Conservation (phyloP, 2,797 vertebrate genomes). For the Poecilia wingei region DNA sequence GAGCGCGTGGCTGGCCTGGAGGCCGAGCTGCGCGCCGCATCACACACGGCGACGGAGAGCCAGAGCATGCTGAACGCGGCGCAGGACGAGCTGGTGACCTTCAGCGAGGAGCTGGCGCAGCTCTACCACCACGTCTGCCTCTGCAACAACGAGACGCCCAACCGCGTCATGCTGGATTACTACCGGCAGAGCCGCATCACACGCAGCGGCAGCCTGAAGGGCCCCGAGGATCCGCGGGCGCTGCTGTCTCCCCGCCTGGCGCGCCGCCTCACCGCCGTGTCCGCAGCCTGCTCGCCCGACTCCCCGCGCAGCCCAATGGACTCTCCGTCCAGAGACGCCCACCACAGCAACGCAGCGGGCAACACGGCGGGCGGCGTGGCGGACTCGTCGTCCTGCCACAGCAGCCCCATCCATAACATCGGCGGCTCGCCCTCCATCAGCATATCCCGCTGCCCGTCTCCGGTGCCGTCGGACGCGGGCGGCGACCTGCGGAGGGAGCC, state of each 20-base stretch:
- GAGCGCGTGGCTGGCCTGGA: conserved; percentile 88
- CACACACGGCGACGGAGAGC: conserved; percentile 86
- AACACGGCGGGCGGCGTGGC: conserved; percentile 13
- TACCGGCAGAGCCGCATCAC: conserved; percentile 95
- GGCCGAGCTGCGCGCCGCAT: conserved; percentile 87
- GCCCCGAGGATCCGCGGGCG: conserved; percentile 90
- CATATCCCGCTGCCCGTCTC: conserved; percentile 85
- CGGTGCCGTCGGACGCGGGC: conserved; percentile 80
- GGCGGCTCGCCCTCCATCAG: conserved; percentile 85
- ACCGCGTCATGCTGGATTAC: conserved; percentile 98
- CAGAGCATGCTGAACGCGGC: conserved; percentile 92
- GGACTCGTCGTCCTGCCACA: conserved; percentile 68
- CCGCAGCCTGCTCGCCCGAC: conserved; percentile 81
- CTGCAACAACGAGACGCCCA: conserved; percentile 98
- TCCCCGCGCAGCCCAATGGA: conserved; percentile 84
- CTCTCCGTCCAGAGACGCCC: conserved; percentile 85
- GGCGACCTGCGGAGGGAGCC: conserved; percentile 96
- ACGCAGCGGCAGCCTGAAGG: conserved; percentile 92
- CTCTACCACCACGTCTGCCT: conserved; percentile 98
- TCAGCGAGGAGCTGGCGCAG: conserved; percentile 97
- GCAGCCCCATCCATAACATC: conserved; percentile 85
- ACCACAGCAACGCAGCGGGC: conserved; percentile 54
- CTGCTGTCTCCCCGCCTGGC: conserved; percentile 91
- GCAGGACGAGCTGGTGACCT: conserved; percentile 96
- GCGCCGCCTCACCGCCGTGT: conserved; percentile 84